phyloP scores from a whole-genome alignment of 2,888 invertebrate genomes.

The Lypha dubia region DNA sequence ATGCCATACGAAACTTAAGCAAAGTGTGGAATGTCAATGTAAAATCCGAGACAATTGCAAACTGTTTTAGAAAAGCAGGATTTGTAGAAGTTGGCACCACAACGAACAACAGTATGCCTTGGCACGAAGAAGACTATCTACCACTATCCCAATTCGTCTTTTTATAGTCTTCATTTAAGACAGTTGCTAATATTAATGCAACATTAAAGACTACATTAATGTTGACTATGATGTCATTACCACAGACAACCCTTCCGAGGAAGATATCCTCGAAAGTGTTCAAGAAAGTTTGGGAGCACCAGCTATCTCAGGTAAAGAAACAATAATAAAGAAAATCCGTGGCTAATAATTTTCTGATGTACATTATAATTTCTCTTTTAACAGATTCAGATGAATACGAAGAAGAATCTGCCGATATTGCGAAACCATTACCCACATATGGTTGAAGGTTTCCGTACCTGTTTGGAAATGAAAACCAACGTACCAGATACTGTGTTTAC shows the following conservation, averaged over 20 bases:
- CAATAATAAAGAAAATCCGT: too few relatives aligned
- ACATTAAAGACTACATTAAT: background rate
- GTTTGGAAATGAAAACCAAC: background rate
- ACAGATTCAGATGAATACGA: too few relatives aligned
- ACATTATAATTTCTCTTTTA: too few relatives aligned
- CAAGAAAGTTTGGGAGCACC: too few relatives aligned
- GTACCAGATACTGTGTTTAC: background rate
- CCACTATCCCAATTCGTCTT: background rate
- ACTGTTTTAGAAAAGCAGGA: slow-evolving; percentile 1
- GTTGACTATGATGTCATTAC: too few relatives aligned
- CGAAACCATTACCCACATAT: too few relatives aligned
- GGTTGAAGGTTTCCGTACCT: too few relatives aligned
- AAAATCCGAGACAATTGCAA: too few relatives aligned
- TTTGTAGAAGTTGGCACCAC: background rate
- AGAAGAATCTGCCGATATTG: too few relatives aligned
- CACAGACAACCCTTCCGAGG: too few relatives aligned
- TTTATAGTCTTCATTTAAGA: background rate
- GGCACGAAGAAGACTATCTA: slow-evolving; percentile 2
- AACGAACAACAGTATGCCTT: background rate
- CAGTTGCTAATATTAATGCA: background rate
- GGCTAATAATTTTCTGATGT: too few relatives aligned
- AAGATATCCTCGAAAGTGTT: background rate
- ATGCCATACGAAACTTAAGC: slow-evolving; percentile 19
- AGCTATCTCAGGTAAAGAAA: too few relatives aligned
- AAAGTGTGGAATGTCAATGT: slow-evolving; percentile 17